A percentile compares a stretch with the other conserved stretches of the same genome.
These are phyloP conservation scores for Iselma pallidipennis DNA, from an alignment of 2,888 invertebrate species.

Conservation along the genomic window DNA sequence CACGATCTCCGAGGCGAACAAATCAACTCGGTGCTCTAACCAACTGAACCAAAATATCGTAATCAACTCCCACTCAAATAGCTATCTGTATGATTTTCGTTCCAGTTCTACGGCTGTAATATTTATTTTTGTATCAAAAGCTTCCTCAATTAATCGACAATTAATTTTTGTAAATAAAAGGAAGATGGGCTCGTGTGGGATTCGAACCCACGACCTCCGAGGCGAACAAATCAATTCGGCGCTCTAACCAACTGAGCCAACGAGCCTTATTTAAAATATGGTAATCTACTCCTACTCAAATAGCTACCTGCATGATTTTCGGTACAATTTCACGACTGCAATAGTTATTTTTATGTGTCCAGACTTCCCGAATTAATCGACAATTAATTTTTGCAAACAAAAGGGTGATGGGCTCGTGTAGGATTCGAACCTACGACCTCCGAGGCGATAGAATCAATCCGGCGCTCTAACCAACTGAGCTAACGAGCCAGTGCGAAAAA, in stretches of 20 bases:
- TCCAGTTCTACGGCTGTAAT: too few species aligned
- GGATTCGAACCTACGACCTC: conserved; percentile 6
- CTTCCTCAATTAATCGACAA: background rate
- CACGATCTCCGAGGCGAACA: background rate
- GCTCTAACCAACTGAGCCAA: conserved; percentile 10
- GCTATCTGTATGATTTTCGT: too few species aligned
- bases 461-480: conserved; percentile 9
- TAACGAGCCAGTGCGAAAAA: too few species aligned
- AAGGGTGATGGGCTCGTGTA: background rate
- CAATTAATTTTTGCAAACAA: background rate
- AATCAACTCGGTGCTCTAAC: conserved; percentile 1
- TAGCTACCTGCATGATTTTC: too few species aligned
- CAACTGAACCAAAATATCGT: conserved; percentile 7
- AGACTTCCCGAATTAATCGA: background rate
- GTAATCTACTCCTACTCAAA: too few species aligned
- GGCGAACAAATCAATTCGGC: background rate
- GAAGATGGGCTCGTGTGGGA: conserved; percentile 1
- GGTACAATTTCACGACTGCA: too few species aligned
- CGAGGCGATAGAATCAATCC: background rate
- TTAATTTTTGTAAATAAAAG: background rate
- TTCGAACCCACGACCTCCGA: conserved; percentile 5
- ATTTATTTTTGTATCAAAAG: too few species aligned
- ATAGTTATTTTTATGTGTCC: too few species aligned
- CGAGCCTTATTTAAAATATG: too few species aligned
- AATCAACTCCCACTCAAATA: too few species aligned